Percentiles rank a stretch among this genome's conserved stretches.
Evolutionary conservation across 2,113 vertebrate genomes (phyloP).

Genomic region (Bubo bubo): DNA sequence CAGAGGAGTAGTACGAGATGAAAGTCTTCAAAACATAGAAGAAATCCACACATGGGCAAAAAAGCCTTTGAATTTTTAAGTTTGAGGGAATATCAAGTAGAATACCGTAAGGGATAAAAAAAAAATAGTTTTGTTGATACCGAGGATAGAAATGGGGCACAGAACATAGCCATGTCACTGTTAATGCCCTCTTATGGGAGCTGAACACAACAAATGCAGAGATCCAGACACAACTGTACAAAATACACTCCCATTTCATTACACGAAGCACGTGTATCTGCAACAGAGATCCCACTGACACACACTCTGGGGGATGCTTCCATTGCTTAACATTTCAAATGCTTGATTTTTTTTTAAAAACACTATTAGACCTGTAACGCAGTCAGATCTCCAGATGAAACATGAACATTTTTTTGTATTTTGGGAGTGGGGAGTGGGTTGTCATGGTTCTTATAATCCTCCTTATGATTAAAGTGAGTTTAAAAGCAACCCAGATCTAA

Average conservation of each 20-base stretch:
- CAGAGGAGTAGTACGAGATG: neutral
- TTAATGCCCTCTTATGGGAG: neutral
- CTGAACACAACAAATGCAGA: neutral
- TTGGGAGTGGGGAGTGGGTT: neutral
- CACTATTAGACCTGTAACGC: neutral
- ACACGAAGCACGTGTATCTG: neutral
- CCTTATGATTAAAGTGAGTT: neutral
- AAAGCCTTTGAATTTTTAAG: neutral
- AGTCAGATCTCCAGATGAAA: neutral
- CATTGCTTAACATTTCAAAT: neutral
- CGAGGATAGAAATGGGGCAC: neutral
- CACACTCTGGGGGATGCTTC: no score
- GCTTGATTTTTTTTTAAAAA: neutral
- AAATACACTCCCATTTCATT: neutral
- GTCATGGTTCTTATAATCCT: neutral
- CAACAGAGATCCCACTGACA: neutral
- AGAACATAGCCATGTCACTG: neutral
- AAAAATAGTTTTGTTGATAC: neutral
- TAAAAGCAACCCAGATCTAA: neutral
- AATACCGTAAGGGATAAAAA: neutral
- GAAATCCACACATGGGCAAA: neutral
- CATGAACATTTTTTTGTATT: fast-evolving
- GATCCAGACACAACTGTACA: neutral
- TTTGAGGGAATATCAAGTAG: neutral
- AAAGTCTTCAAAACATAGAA: neutral